Percentiles rank a stretch among this genome's conserved stretches.
phyloP scores from a whole-genome alignment of 2,797 vertebrate species.

The Myotis planiceps region DNA sequence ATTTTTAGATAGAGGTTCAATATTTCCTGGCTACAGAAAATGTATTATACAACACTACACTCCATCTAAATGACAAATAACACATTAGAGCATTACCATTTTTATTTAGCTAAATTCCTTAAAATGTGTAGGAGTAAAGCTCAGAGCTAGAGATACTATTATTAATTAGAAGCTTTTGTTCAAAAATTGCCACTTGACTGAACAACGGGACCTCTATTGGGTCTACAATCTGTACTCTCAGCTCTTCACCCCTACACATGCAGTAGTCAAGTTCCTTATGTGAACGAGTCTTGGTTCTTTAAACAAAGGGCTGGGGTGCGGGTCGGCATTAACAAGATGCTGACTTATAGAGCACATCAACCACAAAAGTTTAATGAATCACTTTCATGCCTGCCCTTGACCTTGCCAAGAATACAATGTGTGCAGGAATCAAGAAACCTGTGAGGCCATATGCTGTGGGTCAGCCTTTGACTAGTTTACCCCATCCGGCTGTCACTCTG shows the following conservation, averaged over 20 bases:
- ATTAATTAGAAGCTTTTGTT: neutral
- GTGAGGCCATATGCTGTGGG: conserved; percentile 62
- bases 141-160: neutral
- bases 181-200: neutral
- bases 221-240: conserved; percentile 16
- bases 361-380: conserved; percentile 19
- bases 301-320: neutral
- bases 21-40: conserved; percentile 4
- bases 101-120: neutral
- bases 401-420: conserved; percentile 57
- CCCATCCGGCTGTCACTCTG: conserved; percentile 36
- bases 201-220: neutral
- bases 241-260: neutral
- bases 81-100: neutral
- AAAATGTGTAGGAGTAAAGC: neutral
- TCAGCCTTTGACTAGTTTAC: conserved; percentile 60
- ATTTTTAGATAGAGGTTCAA: neutral
- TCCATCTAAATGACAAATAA: conserved; percentile 4
- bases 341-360: conserved; percentile 21
- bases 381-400: conserved; percentile 42
- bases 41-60: neutral
- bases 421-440: conserved; percentile 44
- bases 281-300: neutral
- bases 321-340: conserved; percentile 1
- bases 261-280: neutral